Base-by-base conservation (phyloP, 2,888 invertebrate genomes). In the Eucera pruinosa region DNA sequence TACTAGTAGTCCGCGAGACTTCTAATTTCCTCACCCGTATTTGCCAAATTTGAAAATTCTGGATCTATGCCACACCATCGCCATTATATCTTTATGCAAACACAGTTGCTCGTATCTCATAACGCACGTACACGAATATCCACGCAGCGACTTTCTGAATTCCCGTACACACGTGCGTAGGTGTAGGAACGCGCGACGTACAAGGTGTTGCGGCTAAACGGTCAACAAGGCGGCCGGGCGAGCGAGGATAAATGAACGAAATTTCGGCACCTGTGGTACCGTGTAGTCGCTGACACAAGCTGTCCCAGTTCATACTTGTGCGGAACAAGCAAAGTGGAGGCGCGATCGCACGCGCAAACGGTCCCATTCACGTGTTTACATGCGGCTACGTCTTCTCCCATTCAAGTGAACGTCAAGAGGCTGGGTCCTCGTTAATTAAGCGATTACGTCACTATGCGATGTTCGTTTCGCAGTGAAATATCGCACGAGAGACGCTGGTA, bases 191-290 rank as follows among this genome's bases (percentile, higher is more conserved):
- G 65, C 36, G 72, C 73, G 74, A 78, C 66, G 77, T 78, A 80
- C 69, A 79, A 82, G 78, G 85, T 83, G 81, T 79, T 73, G 80
- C 71, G 73, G 75, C 52, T 80, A 85, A 85, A 85, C 78, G 83
- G 80, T 77, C 77, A 75, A 78, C 85, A 83, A 81, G 85, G 78
- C 64, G 76, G 66, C 66, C 70, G n/a, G 58, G 36, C 65, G 67
- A 57, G 45, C 54, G 68, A 75, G 77, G 66, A 85, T 83, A 85
- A 85, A 85, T 83, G 79, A 82, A 83, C 76, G 80, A 86, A 85
- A 85, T 86, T 85, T 85, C 79, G 81, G 75, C 83, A 74, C 78
- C 73, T 73, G 73, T 70, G 73, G 70, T n/a, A 25, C 25, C 55
- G 61, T 73, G 83, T n/a, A n/a, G 39, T 33, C 68, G 50, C 39